These are phyloP conservation scores for Dryococelus australis DNA, from an alignment of 2,888 invertebrate species.

Conservation along the genomic window DNA sequence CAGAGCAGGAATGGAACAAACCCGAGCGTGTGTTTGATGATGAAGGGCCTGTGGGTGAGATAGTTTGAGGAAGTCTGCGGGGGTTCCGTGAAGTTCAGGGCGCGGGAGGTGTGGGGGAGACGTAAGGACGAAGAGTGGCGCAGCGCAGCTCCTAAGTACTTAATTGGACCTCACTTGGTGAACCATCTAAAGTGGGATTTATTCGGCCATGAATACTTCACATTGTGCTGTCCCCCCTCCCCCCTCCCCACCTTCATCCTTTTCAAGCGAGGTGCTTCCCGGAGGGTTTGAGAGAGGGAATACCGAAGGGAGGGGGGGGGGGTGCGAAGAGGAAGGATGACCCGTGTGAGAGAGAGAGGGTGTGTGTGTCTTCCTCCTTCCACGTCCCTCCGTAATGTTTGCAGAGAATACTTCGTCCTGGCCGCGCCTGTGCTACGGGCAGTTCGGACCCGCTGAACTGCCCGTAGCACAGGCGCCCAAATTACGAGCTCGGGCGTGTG, in stretches of 20 bases:
- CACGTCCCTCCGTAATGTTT: not conserved
- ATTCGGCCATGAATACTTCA: conserved; percentile 11
- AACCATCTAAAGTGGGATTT: not conserved
- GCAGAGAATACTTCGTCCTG: not conserved
- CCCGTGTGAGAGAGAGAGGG: not conserved
- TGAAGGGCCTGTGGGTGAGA: not conserved
- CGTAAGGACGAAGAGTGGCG: not conserved
- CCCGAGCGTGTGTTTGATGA: not conserved
- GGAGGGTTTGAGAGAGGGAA: not conserved
- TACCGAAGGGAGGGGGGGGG: no score
- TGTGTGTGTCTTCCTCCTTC: not conserved
- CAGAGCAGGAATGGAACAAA: not conserved
- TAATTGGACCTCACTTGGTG: conserved; percentile 16
- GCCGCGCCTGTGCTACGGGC: no score
- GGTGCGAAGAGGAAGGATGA: not conserved
- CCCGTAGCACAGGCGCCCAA: not conserved
- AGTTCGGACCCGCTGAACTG: no score
- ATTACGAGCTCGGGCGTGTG: not conserved
- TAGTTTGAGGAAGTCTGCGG: not conserved
- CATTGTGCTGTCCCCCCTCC: not conserved
- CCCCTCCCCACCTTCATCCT: no score
- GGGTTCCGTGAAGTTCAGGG: not conserved
- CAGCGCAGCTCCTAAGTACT: conserved; percentile 5
- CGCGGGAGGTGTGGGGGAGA: not conserved
- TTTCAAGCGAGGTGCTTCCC: not conserved